Base-by-base conservation (phyloP, 2,797 vertebrate genomes). In the Cynodonichthys magdalenae region DNA sequence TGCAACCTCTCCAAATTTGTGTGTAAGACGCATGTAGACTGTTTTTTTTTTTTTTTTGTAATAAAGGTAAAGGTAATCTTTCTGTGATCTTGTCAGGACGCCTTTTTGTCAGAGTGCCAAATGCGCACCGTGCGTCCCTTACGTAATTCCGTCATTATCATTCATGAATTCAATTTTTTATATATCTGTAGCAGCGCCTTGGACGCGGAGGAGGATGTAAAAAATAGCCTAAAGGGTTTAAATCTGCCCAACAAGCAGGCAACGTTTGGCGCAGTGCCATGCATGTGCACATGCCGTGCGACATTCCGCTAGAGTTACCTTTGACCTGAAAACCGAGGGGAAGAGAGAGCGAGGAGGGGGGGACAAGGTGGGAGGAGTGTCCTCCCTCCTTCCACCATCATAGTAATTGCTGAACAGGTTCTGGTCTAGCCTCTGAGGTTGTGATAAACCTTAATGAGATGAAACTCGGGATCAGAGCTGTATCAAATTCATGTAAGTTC, bases 271-370 rank as follows among this genome's bases (percentile, higher is more conserved):
- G 24, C 64, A 27, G 46, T 8, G 46, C 15, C 53, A 20, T 36
- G 65, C 59, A 20, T 36, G 65, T 57, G 63, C 66, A 77, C 18
- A 24, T 75, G 69, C 77, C 52, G 51, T 27, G 80, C 19, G 3
- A 87, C 81, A 86, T 90, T 90, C 86, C 81, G 1, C 52, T 53
- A 6, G 28, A 39, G 64, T 71, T 62, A 79, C 77, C 78, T 87
- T 47, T 82, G 80, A 86, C 84, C 86, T 15, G 47, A 19, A 55
- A 53, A 29, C 42, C 59, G 15, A 6, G n/a, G n/a, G 5, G 9
- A 9, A 17, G 1, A n/a, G 7, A 15, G 14, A 41, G 20, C 36
- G 29, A 14, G 14, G 27, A 54, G n/a, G 10, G 10, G 18, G 1
- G 10, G 8, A 11, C 8, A 11, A 48, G 57, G 74, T 62, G 62